Evolutionary conservation across 2,797 vertebrate genomes (phyloP).

Genomic region (Artibeus jamaicensis): DNA sequence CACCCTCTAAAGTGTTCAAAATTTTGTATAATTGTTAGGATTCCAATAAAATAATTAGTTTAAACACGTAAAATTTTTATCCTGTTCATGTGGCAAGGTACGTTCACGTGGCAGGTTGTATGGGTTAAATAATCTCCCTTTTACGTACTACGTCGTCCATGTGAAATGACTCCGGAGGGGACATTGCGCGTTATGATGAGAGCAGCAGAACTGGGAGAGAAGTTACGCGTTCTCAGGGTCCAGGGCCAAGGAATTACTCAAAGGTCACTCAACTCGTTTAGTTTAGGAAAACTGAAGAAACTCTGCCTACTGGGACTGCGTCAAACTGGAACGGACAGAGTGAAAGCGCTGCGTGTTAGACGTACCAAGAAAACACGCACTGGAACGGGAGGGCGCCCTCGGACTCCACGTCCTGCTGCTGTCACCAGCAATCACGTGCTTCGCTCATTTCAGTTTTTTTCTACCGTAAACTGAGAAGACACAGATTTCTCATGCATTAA

Average conservation of each 20-base stretch:
- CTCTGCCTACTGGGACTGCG: not conserved
- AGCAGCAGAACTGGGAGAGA: not conserved
- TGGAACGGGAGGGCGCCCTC: not conserved
- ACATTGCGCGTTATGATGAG: not conserved
- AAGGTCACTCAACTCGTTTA: not conserved
- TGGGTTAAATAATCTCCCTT: not conserved
- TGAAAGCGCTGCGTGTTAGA: not conserved
- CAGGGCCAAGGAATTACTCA: not conserved
- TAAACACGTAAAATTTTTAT: not conserved
- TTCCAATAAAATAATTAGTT: not conserved
- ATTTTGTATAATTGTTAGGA: not conserved
- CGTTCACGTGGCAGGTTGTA: not conserved
- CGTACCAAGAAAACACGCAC: not conserved
- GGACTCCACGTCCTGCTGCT: not conserved
- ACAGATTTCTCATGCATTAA: not conserved
- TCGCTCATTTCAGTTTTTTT: not conserved
- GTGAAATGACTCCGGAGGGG: not conserved
- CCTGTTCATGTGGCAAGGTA: not conserved
- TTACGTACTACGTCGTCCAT: not conserved
- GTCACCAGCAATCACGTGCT: not conserved
- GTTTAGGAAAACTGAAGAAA: not conserved
- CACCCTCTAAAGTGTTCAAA: not conserved
- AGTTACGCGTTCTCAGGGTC: not conserved
- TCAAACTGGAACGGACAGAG: not conserved
- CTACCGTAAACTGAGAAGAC: not conserved